Percentiles rank a stretch among this genome's conserved stretches.
Conservation (phyloP, 1,140 invertebrate genomes). For the Chelonus insularis region DNA sequence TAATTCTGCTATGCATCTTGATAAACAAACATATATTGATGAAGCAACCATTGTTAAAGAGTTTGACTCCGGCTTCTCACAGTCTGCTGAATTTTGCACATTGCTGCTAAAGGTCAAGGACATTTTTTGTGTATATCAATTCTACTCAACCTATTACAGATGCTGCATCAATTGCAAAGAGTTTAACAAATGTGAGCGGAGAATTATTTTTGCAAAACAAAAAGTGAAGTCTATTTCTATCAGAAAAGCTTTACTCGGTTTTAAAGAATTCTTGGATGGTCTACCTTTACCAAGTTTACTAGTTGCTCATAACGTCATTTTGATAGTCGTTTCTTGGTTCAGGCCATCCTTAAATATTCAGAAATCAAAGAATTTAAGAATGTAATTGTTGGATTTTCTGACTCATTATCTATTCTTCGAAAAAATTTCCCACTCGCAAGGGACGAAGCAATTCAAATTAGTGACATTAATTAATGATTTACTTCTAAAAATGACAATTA, state of each 20-base stretch:
- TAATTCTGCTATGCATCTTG: neutral
- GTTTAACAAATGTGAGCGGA: conserved; percentile 18
- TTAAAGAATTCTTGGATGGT: neutral
- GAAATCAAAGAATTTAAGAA: neutral
- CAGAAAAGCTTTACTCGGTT: neutral
- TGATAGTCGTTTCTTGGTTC: neutral
- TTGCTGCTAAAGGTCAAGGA: conserved; percentile 14
- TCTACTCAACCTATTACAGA: conserved; percentile 17
- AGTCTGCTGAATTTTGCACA: conserved; percentile 18
- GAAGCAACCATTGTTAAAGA: conserved; percentile 10
- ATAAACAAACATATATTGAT: neutral
- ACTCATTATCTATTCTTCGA: conserved; percentile 1
- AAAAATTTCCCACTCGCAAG: too few relatives aligned
- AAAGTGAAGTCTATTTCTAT: conserved; percentile 10
- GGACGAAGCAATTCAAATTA: too few relatives aligned
- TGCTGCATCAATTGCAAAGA: conserved; percentile 2
- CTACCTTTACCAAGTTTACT: neutral
- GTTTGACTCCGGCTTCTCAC: conserved; percentile 13
- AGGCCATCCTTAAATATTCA: conserved; percentile 5
- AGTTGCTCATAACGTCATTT: conserved; percentile 14
- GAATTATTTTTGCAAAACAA: conserved; percentile 17
- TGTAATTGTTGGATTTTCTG: conserved; percentile 6
- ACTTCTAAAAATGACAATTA: too few relatives aligned
- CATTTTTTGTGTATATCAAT: conserved; percentile 19
- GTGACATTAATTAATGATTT: too few relatives aligned